Evolutionary conservation across 2,797 vertebrate genomes (phyloP).

Genomic region (Amphiprion clarkii): DNA sequence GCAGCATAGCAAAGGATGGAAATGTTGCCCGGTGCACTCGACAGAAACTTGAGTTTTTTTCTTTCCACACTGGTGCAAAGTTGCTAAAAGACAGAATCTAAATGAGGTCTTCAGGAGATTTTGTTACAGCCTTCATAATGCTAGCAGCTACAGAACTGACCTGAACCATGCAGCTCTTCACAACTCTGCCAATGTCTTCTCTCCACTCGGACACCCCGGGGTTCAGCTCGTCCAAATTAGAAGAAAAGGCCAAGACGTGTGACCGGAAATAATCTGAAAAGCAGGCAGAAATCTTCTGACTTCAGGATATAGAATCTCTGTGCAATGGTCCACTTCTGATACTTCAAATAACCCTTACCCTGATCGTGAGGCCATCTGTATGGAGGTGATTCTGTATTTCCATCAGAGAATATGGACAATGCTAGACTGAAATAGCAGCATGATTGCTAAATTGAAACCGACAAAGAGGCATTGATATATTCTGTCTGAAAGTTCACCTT

Average conservation of each 20-base stretch:
- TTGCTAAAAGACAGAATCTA: constrained; percentile 41
- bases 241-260: constrained; percentile 90
- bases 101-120: constrained; percentile 17
- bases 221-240: constrained; percentile 93
- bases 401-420: neutral
- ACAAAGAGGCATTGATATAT: neutral
- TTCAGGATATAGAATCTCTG: neutral
- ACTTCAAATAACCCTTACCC: neutral
- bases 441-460: constrained; percentile 5
- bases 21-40: constrained; percentile 36
- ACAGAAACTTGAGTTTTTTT: constrained; percentile 17
- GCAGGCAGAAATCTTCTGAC: constrained; percentile 13
- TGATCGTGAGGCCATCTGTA: neutral
- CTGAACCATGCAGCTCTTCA: constrained; percentile 90
- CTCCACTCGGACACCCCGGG: constrained; percentile 94
- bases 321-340: constrained; percentile 7
- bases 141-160: constrained; percentile 78
- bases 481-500: neutral
- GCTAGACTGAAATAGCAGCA: neutral
- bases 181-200: constrained; percentile 89
- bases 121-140: constrained; percentile 22
- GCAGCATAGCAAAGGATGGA: constrained; percentile 28
- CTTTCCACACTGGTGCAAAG: constrained; percentile 26
- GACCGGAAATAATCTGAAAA: constrained; percentile 92
- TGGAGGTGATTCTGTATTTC: neutral